A percentile compares a stretch with the other conserved stretches of the same genome.
phyloP scores from a whole-genome alignment of 2,888 invertebrate species.

The Panzeria rudis region DNA sequence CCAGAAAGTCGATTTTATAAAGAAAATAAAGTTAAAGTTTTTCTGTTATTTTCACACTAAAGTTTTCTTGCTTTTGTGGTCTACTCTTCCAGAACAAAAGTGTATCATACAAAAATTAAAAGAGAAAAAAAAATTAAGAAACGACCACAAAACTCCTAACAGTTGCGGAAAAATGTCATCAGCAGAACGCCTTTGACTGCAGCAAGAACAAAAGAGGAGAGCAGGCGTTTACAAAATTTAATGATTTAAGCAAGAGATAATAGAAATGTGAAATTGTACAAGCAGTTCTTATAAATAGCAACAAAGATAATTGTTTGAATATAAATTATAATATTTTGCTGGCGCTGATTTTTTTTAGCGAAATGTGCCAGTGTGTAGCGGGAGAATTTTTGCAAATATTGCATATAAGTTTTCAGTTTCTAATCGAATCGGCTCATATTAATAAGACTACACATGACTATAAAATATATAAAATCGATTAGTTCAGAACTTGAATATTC shows the following conservation, averaged over 20 bases:
- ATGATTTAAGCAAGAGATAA: neutral
- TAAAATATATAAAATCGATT: no score
- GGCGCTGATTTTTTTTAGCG: no score
- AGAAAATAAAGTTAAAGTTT: conserved; percentile 30
- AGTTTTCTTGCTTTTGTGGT: conserved; percentile 46
- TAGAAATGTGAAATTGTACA: neutral
- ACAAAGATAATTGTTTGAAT: no score
- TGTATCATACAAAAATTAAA: conserved; percentile 16
- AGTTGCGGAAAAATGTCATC: conserved; percentile 46
- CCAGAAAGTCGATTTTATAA: neutral
- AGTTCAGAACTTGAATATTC: no score
- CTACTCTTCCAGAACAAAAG: conserved; percentile 29
- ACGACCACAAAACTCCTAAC: conserved; percentile 33
- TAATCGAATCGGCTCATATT: no score
- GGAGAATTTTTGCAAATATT: no score
- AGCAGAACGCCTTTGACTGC: conserved; percentile 10
- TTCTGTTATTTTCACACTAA: conserved; percentile 51
- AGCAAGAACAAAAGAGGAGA: neutral
- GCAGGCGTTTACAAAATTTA: neutral
- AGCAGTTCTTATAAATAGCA: neutral
- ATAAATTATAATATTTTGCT: no score
- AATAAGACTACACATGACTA: no score
- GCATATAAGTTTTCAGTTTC: no score
- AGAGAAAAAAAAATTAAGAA: conserved; percentile 4
- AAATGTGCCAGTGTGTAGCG: no score